Base-by-base conservation (phyloP, 2,113 vertebrate species). In the Nyctereutes procyonoides region DNA sequence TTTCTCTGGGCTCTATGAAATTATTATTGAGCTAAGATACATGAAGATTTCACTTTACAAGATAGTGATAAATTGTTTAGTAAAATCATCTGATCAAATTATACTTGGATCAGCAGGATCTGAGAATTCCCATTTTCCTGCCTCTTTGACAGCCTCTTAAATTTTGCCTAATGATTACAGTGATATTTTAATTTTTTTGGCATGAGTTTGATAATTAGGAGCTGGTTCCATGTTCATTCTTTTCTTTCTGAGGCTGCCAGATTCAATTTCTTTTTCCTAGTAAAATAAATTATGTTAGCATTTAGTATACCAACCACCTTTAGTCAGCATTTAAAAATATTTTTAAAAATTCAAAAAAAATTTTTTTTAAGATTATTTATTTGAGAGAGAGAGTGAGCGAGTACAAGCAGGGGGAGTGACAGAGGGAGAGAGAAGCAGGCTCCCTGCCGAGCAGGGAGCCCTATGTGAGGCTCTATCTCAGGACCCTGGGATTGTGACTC, bases 281-380 rank as follows among this genome's bases (percentile, higher is more conserved):
- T 82, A 88, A 55, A 67, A 73, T 51, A 83, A 83, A 32, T 92
- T 95, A 58, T 85, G 20, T 94, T 94, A 69, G 58, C 10, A 60
- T 91, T 91, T 88, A 76, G 17, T 88, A 65, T 24, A 32, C 51
- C 60, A 96, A 13, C 51, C 22, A 79, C 67, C 74, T 77, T 95
- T 88, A 69, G 32, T 20, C 67, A 69, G 32, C 16, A n/a, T 69
- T n/a, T 43, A 43, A 43, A 43, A 43, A 43, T 43, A 43, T 43
- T 43, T 43, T 43, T 43, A 43, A 43, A 43, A 43, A 43, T 69
- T 10, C 0, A 3, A 60, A 8, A 69, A 69, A 69, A 69, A 3
- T 2, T n/a, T 67, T 67, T n/a, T 32, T 69, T 0, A 43, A 43
- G 43, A 43, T 69, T 69, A 69, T 69, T 69, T 35, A 67, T 67